Conservation (phyloP, 2,888 invertebrate species). For the Thelaira solivaga region DNA sequence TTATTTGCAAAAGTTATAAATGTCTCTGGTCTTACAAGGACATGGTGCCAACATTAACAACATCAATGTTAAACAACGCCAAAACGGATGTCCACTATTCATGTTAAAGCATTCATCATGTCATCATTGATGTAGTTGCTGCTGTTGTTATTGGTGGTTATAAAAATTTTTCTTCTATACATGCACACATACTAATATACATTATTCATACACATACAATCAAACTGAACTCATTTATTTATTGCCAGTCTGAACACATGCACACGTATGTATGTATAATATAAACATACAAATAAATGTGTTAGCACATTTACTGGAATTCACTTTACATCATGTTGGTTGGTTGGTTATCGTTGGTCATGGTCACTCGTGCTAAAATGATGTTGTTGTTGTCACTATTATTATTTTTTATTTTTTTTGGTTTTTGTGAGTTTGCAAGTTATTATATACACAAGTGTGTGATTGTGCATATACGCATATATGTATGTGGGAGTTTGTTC, state of each 20-base stretch:
- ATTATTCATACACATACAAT: slow-evolving; percentile 2
- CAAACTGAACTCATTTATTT: slow-evolving; percentile 5
- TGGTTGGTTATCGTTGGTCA: slow-evolving; percentile 39
- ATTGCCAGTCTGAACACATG: not conserved
- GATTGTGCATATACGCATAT: no score
- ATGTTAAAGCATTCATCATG: slow-evolving; percentile 67
- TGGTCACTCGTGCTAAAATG: slow-evolving; percentile 47
- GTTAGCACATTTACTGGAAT: slow-evolving; percentile 19
- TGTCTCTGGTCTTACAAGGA: slow-evolving; percentile 27
- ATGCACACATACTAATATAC: not conserved
- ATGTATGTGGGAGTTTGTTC: no score
- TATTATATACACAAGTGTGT: slow-evolving; percentile 20
- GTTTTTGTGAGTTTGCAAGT: not conserved
- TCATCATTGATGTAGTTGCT: slow-evolving; percentile 57
- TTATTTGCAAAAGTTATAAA: slow-evolving; percentile 15
- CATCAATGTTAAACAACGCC: slow-evolving; percentile 57
- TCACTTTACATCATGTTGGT: slow-evolving; percentile 29
- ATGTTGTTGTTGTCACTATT: not conserved
- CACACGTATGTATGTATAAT: not conserved
- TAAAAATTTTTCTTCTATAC: not conserved
- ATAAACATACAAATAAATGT: not conserved
- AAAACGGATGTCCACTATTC: slow-evolving; percentile 67
- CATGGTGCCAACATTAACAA: slow-evolving; percentile 57
- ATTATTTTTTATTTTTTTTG: not conserved
- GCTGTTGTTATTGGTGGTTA: slow-evolving; percentile 18